Evolutionary conservation across 2,888 invertebrate species (phyloP), one percentile per base, ranked within the genome.

Genomic region (Anarsia innoxiella): DNA sequence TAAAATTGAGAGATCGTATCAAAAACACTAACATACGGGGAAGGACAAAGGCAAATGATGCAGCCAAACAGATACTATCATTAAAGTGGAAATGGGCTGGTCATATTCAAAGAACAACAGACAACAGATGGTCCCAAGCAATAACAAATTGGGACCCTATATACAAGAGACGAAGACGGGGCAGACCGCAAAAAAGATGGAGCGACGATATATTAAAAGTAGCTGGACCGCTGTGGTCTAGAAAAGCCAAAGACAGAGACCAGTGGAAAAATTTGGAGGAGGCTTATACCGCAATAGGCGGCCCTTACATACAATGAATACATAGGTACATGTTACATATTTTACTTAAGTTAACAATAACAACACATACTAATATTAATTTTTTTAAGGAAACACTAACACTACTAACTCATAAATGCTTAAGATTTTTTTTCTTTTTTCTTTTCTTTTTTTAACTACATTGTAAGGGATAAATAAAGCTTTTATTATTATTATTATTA

Each of bases 161-260:
- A 19, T 14, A 15, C 11, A 14, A 16, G 6, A 36, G 12, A 15
- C 16, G 33, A 12, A 12, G 26, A 26, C 9, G 14, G 28, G 31
- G 37, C 13, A 36, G 37, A 28, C 39, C 39, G 12, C 13, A 12
- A n/a, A 42, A 35, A 28, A 39, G 42, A 37, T 42, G 39, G 39
- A 13, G 31, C 14, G 39, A 39, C 11, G 42, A 39, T 11, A 32
- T 41, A 10, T 28, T 31, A 2, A 19, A 14, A 10, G 11, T 31
- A 12, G 38, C 31, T 8, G 38, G 41, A 37, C 34, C n/a, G 12
- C 16, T 34, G 6, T 37, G 37, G 37, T 33, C 27, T 12, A 37
- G 37, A 31, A 19, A 34, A 8, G 37, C 41, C 16, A 30, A 14
- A 25, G 28, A 32, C 23, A 29, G 29, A 13, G n/a, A 12, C 25